Evolutionary conservation across 2,113 vertebrate species (phyloP), one percentile per base, ranked within the genome.

Genomic region (Pontoporia blainvillei): DNA sequence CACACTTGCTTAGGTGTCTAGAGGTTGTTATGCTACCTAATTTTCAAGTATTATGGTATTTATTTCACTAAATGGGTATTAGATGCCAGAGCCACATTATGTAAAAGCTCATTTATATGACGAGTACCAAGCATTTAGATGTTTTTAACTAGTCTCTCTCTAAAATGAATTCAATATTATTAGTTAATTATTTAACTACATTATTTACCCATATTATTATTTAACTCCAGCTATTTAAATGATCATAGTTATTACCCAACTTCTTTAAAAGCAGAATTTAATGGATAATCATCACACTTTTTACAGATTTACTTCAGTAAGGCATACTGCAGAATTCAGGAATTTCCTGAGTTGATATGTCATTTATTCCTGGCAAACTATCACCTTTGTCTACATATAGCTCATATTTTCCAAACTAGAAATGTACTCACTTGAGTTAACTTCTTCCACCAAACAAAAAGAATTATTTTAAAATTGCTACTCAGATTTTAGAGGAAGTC

Each of bases 341-440:
- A 98, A 98, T 98, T 98, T 98, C 96, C 97, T 98, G 93, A 98
- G 95, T 91, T 86, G 36, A 27, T 91, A 97, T 97, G 94, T 98
- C 96, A 98, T 97, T 98, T 98, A 98, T 97, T 98, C 97, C 84
- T 98, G 84, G 97, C 95, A 98, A 98, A 96, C 73, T 27, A 78
- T 96, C 49, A 82, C 82, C 82, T 98, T 98, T 98, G 97, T 97
- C 96, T 96, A 97, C 39, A 96, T 89, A 86, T 67, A 98, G 85
- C 97, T 98, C 52, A 96, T 96, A 97, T 98, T 92, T 96, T 97
- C 94, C 83, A 67, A 98, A 97, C 92, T 46, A 96, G 88, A 98
- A 96, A 89, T 94, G 76, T 64, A 97, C 29, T 90, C 57, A 62
- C n/a, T 66, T 85, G 29, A 91, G 83, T 88, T 90, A 90, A 66